phyloP scores from a whole-genome alignment of 2,888 invertebrate species.

The Macrophya alboannulata region DNA sequence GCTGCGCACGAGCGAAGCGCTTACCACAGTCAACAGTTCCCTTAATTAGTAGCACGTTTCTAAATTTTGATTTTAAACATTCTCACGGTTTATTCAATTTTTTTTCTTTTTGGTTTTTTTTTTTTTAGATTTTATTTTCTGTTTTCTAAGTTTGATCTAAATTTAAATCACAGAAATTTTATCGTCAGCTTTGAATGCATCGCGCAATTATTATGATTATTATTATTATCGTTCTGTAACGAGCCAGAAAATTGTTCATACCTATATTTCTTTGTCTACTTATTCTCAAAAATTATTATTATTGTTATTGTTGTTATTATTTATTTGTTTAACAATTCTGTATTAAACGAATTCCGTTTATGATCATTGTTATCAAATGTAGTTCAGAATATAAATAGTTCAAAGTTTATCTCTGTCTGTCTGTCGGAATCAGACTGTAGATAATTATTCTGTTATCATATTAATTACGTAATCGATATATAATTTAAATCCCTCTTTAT shows the following conservation, averaged over 20 bases:
- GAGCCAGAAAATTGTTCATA: neutral
- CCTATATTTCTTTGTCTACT: too few species aligned
- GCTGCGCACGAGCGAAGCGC: neutral
- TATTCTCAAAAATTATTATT: neutral
- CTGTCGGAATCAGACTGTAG: neutral
- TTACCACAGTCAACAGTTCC: neutral
- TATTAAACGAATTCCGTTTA: neutral
- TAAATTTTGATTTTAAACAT: neutral
- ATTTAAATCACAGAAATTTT: neutral
- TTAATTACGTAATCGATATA: neutral
- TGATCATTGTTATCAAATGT: neutral
- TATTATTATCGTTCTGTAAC: neutral
- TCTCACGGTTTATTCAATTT: neutral
- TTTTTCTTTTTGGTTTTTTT: neutral
- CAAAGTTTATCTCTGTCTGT: slow-evolving; percentile 24
- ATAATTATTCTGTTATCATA: neutral
- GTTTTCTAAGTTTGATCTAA: too few species aligned
- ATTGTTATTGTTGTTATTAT: neutral
- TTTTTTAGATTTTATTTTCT: neutral
- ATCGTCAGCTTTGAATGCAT: too few species aligned
- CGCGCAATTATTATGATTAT: neutral
- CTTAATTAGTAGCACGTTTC: neutral
- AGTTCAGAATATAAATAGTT: slow-evolving; percentile 20
- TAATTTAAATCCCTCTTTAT: neutral
- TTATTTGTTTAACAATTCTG: neutral